These are phyloP conservation scores for Melipona quadrifasciata DNA, from an alignment of 1,140 invertebrate genomes.

Conservation along the genomic window DNA sequence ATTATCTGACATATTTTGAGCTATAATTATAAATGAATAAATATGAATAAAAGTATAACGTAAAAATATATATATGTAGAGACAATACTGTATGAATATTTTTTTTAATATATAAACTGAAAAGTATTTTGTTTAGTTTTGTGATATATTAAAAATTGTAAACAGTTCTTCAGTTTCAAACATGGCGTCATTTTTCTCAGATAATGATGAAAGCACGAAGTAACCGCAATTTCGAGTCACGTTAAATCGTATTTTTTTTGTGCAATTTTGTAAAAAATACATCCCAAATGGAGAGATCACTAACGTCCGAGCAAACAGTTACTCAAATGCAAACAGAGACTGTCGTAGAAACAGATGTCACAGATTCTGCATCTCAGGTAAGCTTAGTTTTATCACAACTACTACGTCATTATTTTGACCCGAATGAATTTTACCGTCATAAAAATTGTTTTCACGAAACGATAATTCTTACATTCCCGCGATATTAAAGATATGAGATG, in stretches of 20 bases:
- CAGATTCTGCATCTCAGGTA: constrained; percentile 70
- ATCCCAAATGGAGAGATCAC: constrained; percentile 61
- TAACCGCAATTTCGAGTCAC: constrained; percentile 25
- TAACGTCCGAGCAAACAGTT: constrained; percentile 67
- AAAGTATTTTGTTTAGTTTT: neutral
- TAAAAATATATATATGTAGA: neutral
- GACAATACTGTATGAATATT: neutral
- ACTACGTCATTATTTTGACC: constrained; percentile 24
- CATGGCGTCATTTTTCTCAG: constrained; percentile 47
- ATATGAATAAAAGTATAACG: neutral
- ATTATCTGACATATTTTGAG: neutral
- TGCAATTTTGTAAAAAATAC: constrained; percentile 5
- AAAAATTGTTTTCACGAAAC: neutral
- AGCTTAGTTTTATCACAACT: neutral
- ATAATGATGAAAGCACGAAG: constrained; percentile 37
- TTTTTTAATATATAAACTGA: neutral
- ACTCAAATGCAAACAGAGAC: constrained; percentile 73
- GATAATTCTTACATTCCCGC: neutral
- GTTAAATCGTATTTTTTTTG: neutral
- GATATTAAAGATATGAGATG: neutral
- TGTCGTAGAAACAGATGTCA: constrained; percentile 66
- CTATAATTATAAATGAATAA: neutral
- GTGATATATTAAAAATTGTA: neutral
- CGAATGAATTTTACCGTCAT: neutral
- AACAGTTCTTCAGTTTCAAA: constrained; percentile 28